Percentiles rank a stretch among this genome's conserved stretches.
Evolutionary conservation across 2,113 vertebrate species (phyloP).

Genomic region (Felis catus): F.catus_Fca126_mat1.0 CM031412.1:128863501-128864000

Average conservation of each 20-base stretch:
- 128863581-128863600: background rate
- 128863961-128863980: background rate
- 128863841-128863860: background rate
- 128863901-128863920: background rate
- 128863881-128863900: background rate
- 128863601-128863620: background rate
- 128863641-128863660: background rate
- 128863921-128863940: background rate
- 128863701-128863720: background rate
- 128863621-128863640: background rate
- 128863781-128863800: background rate
- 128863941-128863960: background rate
- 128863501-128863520: background rate
- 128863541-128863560: background rate
- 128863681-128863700: background rate
- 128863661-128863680: background rate
- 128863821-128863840: slow-evolving; percentile 41
- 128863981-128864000: background rate
- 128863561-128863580: background rate
- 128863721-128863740: background rate
- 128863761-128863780: background rate
- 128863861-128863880: slow-evolving; percentile 2
- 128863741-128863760: background rate
- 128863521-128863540: background rate
- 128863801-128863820: slow-evolving; percentile 9